phyloP scores from a whole-genome alignment of 1,140 invertebrate genomes.

The Rhagoletis pomonella region DNA sequence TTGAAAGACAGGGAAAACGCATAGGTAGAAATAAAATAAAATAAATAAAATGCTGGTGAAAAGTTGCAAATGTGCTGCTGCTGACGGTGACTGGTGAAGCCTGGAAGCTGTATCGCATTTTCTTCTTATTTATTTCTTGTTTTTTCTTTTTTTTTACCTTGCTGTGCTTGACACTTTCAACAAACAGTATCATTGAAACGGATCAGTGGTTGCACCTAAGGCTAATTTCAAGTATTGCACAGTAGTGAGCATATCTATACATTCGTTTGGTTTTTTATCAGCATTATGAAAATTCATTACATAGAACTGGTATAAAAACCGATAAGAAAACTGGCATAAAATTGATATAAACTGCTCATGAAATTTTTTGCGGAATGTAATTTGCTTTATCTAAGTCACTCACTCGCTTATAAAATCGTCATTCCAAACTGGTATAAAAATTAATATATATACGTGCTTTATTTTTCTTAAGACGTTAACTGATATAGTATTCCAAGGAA shows the following conservation, averaged over 20 bases:
- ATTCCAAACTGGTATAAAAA: too few relatives aligned
- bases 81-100: constrained; percentile 31
- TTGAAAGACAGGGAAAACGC: background rate
- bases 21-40: background rate
- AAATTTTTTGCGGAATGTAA: too few relatives aligned
- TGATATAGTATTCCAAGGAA: too few relatives aligned
- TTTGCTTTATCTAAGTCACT: too few relatives aligned
- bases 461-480: too few relatives aligned
- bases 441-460: too few relatives aligned
- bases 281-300: too few relatives aligned
- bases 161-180: background rate
- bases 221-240: background rate
- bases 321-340: too few relatives aligned
- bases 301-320: too few relatives aligned
- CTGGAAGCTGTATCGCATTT: background rate
- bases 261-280: too few relatives aligned
- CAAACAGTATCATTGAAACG: constrained; percentile 34
- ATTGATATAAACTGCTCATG: too few relatives aligned
- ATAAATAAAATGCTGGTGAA: background rate
- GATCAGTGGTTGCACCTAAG: background rate
- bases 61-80: constrained; percentile 21
- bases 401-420: too few relatives aligned
- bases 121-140: background rate
- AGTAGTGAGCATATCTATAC: background rate
- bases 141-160: background rate